These are phyloP conservation scores for Myopa testacea DNA, from an alignment of 2,888 invertebrate genomes.

Conservation along the genomic window DNA sequence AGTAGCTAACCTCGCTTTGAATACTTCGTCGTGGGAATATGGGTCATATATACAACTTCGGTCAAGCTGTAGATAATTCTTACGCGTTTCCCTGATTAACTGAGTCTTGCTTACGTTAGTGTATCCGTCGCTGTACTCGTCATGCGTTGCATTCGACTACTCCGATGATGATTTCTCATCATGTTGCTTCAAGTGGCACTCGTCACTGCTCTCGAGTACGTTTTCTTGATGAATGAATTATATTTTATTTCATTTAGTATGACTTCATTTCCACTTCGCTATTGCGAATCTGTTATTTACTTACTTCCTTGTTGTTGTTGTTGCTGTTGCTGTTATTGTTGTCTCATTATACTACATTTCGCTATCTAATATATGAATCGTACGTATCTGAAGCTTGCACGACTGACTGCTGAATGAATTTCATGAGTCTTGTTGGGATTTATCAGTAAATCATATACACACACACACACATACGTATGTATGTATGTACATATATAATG, in stretches of 20 bases:
- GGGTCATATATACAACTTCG: too few relatives aligned
- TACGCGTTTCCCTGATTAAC: too few relatives aligned
- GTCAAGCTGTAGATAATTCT: too few relatives aligned
- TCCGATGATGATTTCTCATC: too few relatives aligned
- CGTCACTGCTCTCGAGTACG: too few relatives aligned
- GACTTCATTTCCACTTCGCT: background rate
- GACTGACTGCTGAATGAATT: slow-evolving; percentile 22
- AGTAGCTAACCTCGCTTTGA: too few relatives aligned
- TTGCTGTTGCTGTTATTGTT: slow-evolving; percentile 2
- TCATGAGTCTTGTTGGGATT: background rate
- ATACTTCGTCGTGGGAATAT: too few relatives aligned
- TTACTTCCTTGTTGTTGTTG: background rate
- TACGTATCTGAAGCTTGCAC: background rate
- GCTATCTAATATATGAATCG: background rate
- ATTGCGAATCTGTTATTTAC: slow-evolving; percentile 8
- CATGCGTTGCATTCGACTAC: too few relatives aligned
- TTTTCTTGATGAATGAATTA: slow-evolving; percentile 25
- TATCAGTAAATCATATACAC: background rate
- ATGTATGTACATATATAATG: background rate
- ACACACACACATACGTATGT: background rate
- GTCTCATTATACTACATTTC: background rate
- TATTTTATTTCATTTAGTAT: slow-evolving; percentile 11
- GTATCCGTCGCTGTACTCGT: too few relatives aligned
- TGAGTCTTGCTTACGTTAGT: too few relatives aligned
- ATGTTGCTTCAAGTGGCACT: too few relatives aligned